Percentiles rank a stretch among this genome's conserved stretches.
Evolutionary conservation across 2,888 invertebrate species (phyloP).

Genomic region (Orgyia antiqua): DNA sequence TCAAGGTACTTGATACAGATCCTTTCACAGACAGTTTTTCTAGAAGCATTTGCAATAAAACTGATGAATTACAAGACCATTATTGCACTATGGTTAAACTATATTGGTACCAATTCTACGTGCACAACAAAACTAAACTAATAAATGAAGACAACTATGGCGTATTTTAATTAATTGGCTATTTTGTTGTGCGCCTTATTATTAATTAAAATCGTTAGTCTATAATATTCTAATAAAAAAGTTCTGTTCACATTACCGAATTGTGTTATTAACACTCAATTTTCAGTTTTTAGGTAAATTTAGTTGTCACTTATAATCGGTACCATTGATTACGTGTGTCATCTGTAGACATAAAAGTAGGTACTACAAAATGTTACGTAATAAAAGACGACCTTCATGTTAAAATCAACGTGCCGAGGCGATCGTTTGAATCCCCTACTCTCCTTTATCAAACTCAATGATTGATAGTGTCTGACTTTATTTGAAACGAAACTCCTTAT

Average conservation of each 20-base stretch:
- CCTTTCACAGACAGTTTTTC: constrained; percentile 10
- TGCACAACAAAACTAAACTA: too few relatives aligned
- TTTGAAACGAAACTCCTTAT: constrained; percentile 19
- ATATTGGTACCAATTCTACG: too few relatives aligned
- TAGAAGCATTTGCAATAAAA: constrained; percentile 5
- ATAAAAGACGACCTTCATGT: constrained; percentile 29
- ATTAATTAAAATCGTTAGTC: too few relatives aligned
- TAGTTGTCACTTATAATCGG: too few relatives aligned
- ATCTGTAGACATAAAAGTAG: constrained; percentile 19
- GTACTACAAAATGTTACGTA: constrained; percentile 18
- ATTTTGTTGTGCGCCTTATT: too few relatives aligned
- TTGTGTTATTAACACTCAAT: too few relatives aligned
- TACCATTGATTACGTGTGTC: constrained; percentile 6
- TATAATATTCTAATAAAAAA: too few relatives aligned
- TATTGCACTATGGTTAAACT: constrained; percentile 11
- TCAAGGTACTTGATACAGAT: constrained; percentile 4
- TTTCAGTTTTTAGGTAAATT: too few relatives aligned
- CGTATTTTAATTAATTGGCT: too few relatives aligned
- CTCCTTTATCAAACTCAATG: constrained; percentile 30
- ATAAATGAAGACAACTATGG: too few relatives aligned
- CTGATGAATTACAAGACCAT: constrained; percentile 7
- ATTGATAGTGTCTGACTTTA: constrained; percentile 27
- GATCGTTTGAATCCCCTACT: constrained; percentile 21
- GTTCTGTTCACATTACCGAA: too few relatives aligned
- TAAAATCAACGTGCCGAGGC: constrained; percentile 23